phyloP scores from a whole-genome alignment of 92 coral and sea anemone species.

The Nematostella vectensis region DNA sequence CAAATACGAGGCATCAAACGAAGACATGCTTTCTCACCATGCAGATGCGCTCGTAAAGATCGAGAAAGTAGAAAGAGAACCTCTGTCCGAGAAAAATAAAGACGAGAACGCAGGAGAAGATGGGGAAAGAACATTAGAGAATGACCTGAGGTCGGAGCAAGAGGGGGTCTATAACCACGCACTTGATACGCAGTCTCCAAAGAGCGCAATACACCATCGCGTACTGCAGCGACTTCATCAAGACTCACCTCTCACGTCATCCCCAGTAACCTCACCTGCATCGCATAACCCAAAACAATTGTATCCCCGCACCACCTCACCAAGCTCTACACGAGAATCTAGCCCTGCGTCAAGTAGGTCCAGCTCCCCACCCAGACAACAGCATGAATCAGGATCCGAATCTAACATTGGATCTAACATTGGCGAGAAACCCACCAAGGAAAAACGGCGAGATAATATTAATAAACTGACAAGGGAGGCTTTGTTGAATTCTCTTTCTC shows the following conservation, averaged over 20 bases:
- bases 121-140: too few relatives aligned
- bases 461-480: conserved; percentile 82
- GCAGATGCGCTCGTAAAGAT: conserved; percentile 26
- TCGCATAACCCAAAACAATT: not conserved
- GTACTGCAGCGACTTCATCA: not conserved
- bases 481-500: conserved; percentile 63
- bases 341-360: conserved; percentile 20
- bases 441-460: conserved; percentile 51
- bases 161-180: not conserved
- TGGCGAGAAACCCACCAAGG: conserved; percentile 10
- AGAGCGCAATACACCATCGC: not conserved
- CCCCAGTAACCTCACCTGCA: not conserved
- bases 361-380: conserved; percentile 7
- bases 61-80: conserved; percentile 22
- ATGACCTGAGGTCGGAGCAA: conserved; percentile 1
- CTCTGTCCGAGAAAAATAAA: not conserved
- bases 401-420: not conserved
- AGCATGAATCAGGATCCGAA: not conserved
- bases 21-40: not conserved
- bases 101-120: not conserved
- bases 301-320: conserved; percentile 2
- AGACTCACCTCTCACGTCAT: not conserved
- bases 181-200: not conserved
- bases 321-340: conserved; percentile 2
- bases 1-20: not conserved